Conservation (phyloP, 2,797 vertebrate species). For the Hippoglossus hippoglossus region DNA sequence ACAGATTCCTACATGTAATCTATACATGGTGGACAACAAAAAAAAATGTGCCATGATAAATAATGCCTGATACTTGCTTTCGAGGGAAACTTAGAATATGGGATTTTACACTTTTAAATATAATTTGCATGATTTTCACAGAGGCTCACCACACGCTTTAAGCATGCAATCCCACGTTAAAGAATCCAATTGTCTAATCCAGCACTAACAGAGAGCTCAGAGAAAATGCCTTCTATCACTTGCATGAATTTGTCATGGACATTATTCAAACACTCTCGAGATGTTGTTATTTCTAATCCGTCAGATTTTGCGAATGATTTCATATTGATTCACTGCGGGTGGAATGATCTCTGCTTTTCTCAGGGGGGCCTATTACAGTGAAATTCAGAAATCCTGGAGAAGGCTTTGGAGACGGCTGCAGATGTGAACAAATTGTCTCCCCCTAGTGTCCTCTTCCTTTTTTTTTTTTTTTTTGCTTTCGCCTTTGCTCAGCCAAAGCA, state of each 20-base stretch:
- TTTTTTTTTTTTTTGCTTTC: constrained; percentile 40
- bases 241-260: constrained; percentile 24
- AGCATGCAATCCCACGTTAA: background rate
- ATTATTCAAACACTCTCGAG: constrained; percentile 38
- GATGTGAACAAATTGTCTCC: constrained; percentile 81
- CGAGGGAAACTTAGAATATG: constrained; percentile 23
- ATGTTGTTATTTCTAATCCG: constrained; percentile 45
- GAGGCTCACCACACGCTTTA: constrained; percentile 13
- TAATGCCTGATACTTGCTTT: background rate
- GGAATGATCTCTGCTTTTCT: constrained; percentile 46
- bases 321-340: constrained; percentile 54
- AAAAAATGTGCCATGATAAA: background rate
- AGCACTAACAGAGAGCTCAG: constrained; percentile 27
- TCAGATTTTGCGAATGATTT: constrained; percentile 62
- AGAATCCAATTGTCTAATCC: constrained; percentile 22
- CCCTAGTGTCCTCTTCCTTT: constrained; percentile 75
- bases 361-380: constrained; percentile 88
- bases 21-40: constrained; percentile 1
- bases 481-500: constrained; percentile 52
- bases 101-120: constrained; percentile 16
- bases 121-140: constrained; percentile 12
- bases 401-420: constrained; percentile 89
- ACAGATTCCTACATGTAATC: constrained; percentile 19
- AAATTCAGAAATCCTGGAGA: constrained; percentile 89
- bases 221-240: constrained; percentile 78